Percentiles rank a stretch among this genome's conserved stretches.
These are phyloP conservation scores for Cryptomyrus ogoouensis DNA, from an alignment of 2,113 vertebrate genomes.

Conservation along the genomic window DNA sequence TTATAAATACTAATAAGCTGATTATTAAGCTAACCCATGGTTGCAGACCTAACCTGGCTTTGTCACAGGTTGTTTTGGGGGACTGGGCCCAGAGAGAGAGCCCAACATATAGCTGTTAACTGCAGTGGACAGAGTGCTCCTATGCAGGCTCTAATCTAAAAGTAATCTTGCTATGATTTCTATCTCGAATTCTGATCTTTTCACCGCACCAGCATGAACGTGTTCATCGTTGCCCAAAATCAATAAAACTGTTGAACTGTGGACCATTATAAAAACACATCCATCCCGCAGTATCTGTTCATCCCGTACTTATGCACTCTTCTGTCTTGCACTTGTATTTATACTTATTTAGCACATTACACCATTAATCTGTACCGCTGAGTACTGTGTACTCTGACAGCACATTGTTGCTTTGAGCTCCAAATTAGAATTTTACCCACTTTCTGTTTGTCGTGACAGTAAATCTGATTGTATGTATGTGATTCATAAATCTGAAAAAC, in stretches of 20 bases:
- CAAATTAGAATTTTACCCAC: background rate
- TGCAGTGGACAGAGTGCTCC: background rate
- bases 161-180: background rate
- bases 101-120: background rate
- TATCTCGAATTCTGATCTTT: background rate
- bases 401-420: background rate
- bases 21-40: background rate
- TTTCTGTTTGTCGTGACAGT: background rate
- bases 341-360: background rate
- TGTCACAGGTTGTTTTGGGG: background rate
- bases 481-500: background rate
- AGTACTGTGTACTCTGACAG: background rate
- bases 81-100: background rate
- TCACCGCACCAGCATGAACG: background rate
- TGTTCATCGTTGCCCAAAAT: background rate
- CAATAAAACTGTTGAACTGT: background rate
- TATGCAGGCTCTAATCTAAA: background rate
- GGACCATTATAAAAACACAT: background rate
- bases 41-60: background rate
- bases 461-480: background rate
- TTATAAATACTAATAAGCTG: background rate
- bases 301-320: background rate
- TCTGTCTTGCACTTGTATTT: background rate
- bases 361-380: background rate
- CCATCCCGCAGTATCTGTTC: background rate